These are phyloP conservation scores for Avahi laniger DNA, from an alignment of 2,797 vertebrate genomes.

Conservation along the genomic window DNA sequence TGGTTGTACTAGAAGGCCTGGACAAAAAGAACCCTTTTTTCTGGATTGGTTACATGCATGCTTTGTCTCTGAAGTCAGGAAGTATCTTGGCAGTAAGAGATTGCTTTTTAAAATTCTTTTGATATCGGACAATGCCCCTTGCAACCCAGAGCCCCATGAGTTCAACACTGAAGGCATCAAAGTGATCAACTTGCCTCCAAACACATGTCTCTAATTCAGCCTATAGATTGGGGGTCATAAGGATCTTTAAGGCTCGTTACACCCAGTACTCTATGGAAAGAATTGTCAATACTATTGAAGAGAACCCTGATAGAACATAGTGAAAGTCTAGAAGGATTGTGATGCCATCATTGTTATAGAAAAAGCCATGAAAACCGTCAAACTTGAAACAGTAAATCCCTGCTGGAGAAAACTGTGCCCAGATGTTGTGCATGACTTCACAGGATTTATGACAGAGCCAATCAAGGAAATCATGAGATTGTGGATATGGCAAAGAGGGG, in stretches of 20 bases:
- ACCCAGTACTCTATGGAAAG: background rate
- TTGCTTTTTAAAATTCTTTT: background rate
- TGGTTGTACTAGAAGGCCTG: background rate
- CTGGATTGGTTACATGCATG: background rate
- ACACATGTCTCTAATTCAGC: background rate
- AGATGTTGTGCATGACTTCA: background rate
- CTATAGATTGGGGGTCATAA: background rate
- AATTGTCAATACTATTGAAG: background rate
- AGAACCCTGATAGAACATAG: background rate
- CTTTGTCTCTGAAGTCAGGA: background rate
- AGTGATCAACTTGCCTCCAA: background rate
- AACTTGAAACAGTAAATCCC: background rate
- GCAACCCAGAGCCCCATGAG: background rate
- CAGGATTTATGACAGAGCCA: background rate
- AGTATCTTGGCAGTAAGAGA: background rate
- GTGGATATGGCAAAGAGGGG: background rate
- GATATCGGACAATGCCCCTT: background rate
- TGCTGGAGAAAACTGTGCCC: background rate
- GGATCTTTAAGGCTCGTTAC: background rate
- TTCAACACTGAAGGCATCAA: background rate
- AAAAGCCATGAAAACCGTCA: background rate
- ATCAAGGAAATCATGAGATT: background rate
- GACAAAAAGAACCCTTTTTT: background rate
- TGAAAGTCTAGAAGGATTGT: background rate
- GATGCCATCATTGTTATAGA: background rate